Conservation (phyloP, 2,888 invertebrate genomes). For the Pristionchus arcanus region DNA sequence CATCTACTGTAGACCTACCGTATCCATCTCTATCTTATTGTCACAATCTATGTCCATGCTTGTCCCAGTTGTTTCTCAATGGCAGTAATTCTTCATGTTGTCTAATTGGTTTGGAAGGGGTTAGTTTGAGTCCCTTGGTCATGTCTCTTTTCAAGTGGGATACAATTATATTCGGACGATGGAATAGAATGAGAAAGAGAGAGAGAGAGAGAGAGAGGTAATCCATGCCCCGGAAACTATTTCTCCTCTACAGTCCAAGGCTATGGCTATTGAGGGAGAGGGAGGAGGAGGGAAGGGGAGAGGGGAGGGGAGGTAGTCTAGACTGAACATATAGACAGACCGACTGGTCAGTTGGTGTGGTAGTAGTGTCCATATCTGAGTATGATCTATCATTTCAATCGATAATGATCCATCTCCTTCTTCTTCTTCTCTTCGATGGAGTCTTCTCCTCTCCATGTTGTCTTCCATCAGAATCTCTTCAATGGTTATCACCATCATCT, state of each 20-base stretch:
- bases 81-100: background rate
- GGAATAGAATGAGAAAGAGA: background rate
- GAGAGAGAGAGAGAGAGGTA: background rate
- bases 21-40: background rate
- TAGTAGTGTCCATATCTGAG: conserved; percentile 14
- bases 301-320: conserved; percentile 35
- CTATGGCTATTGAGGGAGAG: conserved; percentile 37
- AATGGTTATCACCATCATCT: conserved; percentile 64
- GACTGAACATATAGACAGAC: conserved; percentile 10
- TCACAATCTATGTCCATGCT: background rate
- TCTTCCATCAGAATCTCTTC: conserved; percentile 55
- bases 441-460: conserved; percentile 13
- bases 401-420: background rate
- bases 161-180: conserved; percentile 13
- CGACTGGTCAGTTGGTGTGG: background rate
- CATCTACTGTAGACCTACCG: background rate
- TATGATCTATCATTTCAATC: too few species aligned
- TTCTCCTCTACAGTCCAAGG: conserved; percentile 25
- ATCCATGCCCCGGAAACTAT: conserved; percentile 46
- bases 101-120: background rate
- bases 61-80: background rate
- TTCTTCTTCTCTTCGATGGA: conserved; percentile 34
- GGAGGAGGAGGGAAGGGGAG: background rate
- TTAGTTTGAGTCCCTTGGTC: conserved; percentile 13
- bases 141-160: conserved; percentile 2